Percentiles rank a stretch among this genome's conserved stretches.
These are phyloP conservation scores for Hylaeus anthracinus DNA, from an alignment of 1,140 invertebrate genomes.

Conservation along the genomic window DNA sequence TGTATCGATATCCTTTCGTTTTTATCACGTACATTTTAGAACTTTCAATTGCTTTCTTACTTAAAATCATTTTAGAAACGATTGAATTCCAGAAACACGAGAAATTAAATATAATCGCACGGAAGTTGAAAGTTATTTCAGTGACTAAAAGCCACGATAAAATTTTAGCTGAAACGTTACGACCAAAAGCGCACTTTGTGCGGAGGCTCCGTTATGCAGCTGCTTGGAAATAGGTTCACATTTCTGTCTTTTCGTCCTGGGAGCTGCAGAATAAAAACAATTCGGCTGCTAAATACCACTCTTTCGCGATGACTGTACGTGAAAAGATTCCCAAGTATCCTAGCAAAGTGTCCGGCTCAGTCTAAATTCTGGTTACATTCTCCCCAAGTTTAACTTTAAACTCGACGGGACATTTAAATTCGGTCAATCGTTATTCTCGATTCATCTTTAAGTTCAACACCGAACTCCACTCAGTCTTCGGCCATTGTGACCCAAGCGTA, in stretches of 20 bases:
- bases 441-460: slow-evolving; percentile 7
- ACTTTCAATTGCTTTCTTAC: too few relatives aligned
- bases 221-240: background rate
- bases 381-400: slow-evolving; percentile 15
- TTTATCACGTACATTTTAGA: too few relatives aligned
- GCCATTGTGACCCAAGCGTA: background rate
- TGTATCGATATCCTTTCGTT: too few relatives aligned
- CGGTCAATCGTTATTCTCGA: slow-evolving; percentile 20
- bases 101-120: background rate
- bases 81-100: too few relatives aligned
- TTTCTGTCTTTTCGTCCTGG: background rate
- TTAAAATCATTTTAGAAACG: too few relatives aligned
- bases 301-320: slow-evolving; percentile 10
- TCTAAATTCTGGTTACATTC: background rate
- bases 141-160: background rate
- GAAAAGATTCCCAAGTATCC: slow-evolving; percentile 4
- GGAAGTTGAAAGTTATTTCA: background rate
- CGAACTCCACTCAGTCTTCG: background rate
- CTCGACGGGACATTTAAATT: slow-evolving; percentile 18
- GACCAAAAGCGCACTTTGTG: background rate
- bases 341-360: background rate
- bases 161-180: background rate
- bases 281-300: slow-evolving; percentile 8
- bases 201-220: background rate
- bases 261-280: background rate